Evolutionary conservation across 2,113 vertebrate species (phyloP).

Genomic region (Proterorhinus semilunaris): DNA sequence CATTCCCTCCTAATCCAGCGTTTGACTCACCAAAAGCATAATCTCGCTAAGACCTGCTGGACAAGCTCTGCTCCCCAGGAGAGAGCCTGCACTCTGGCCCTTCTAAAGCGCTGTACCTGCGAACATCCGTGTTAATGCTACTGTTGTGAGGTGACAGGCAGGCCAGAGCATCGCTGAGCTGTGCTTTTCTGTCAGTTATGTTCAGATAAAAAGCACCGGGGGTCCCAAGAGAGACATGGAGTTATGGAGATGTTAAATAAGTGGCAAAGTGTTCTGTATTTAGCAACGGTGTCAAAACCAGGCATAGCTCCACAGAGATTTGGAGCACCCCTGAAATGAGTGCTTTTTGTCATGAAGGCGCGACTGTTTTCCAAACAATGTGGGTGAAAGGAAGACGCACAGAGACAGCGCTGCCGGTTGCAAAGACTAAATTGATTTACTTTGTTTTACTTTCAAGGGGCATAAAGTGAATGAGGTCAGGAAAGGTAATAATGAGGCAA

Average conservation of each 20-base stretch:
- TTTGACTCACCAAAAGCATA: constrained; percentile 51
- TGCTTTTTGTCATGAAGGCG: constrained; percentile 28
- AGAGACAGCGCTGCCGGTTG: constrained; percentile 35
- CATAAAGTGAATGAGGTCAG: constrained; percentile 46
- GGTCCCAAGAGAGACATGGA: constrained; percentile 31
- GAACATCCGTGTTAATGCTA: constrained; percentile 48
- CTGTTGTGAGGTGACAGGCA: constrained; percentile 33
- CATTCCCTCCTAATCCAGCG: constrained; percentile 42
- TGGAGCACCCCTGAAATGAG: constrained; percentile 34
- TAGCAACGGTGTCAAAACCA: constrained; percentile 44
- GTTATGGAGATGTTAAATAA: constrained; percentile 46
- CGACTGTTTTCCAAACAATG: constrained; percentile 40
- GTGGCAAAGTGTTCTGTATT: constrained; percentile 49
- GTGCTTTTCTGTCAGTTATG: constrained; percentile 16
- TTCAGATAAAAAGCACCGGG: constrained; percentile 38
- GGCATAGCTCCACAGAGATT: constrained; percentile 39
- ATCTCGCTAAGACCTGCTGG: constrained; percentile 40
- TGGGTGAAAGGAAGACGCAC: constrained; percentile 19
- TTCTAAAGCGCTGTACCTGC: constrained; percentile 25
- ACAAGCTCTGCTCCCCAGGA: constrained; percentile 35
- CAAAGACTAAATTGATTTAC: constrained; percentile 51
- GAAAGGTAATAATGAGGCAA: constrained; percentile 53
- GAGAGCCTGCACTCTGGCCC: constrained; percentile 25
- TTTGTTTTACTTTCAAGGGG: constrained; percentile 59
- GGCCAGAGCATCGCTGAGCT: constrained; percentile 22